A percentile compares a stretch with the other conserved stretches of the same genome.
phyloP scores from a whole-genome alignment of 2,888 invertebrate species.

The Allophyes oxyacanthae region DNA sequence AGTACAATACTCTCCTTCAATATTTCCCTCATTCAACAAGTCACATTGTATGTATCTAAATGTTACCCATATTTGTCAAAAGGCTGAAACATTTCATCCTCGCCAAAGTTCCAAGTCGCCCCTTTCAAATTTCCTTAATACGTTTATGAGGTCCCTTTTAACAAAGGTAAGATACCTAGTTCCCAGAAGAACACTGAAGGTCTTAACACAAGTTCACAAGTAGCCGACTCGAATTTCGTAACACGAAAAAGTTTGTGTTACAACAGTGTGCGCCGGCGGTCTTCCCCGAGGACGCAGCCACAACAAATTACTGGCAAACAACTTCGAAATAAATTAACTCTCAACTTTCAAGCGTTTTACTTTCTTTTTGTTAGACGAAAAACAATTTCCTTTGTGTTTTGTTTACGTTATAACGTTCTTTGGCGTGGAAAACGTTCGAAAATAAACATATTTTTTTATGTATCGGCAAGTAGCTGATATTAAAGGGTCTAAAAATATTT shows the following conservation, averaged over 20 bases:
- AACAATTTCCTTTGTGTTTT: slow-evolving; percentile 85
- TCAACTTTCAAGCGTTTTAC: slow-evolving; percentile 86
- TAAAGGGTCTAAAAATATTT: slow-evolving; percentile 20
- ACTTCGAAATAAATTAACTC: slow-evolving; percentile 88
- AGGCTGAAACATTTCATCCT: slow-evolving; percentile 5
- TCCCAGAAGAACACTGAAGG: slow-evolving; percentile 58
- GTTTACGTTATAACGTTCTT: slow-evolving; percentile 72
- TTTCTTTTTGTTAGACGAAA: slow-evolving; percentile 81
- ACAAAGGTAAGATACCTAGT: slow-evolving; percentile 52
- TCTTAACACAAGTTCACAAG: slow-evolving; percentile 70
- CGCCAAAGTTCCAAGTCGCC: slow-evolving; percentile 15
- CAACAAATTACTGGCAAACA: slow-evolving; percentile 88
- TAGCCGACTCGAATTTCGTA: slow-evolving; percentile 77
- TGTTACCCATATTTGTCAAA: slow-evolving; percentile 10
- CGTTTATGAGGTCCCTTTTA: slow-evolving; percentile 44
- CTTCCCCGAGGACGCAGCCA: slow-evolving; percentile 81
- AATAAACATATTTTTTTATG: slow-evolving; percentile 59
- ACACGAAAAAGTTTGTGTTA: slow-evolving; percentile 80
- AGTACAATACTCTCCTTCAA: no score
- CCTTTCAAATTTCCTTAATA: slow-evolving; percentile 43
- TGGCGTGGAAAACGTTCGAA: slow-evolving; percentile 64
- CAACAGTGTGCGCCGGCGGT: slow-evolving; percentile 75
- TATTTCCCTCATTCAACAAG: no score
- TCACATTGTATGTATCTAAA: not conserved
- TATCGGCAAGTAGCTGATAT: slow-evolving; percentile 47